These are phyloP conservation scores for Sinodicranocentrus sp. DNA, from an alignment of 2,888 invertebrate species.

Conservation along the genomic window DNA sequence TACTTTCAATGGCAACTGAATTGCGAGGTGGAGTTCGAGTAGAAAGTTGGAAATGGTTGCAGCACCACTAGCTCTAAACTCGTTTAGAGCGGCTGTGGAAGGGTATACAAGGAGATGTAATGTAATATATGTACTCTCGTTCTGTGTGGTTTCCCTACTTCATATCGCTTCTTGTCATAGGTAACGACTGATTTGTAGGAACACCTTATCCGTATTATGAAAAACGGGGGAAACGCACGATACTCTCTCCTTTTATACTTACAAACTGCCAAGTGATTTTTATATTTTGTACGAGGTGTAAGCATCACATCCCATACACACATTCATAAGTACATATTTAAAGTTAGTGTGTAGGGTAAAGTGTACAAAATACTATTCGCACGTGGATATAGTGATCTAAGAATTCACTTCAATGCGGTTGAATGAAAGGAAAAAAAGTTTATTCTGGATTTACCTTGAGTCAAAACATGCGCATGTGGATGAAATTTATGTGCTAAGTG, in stretches of 20 bases:
- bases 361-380: not conserved
- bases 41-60: slow-evolving; percentile 28
- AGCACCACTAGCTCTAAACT: not conserved
- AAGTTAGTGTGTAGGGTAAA: no score
- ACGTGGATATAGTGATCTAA: not conserved
- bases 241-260: not conserved
- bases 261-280: no score
- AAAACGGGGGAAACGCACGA: slow-evolving; percentile 56
- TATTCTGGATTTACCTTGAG: no score
- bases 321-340: no score
- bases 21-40: slow-evolving; percentile 34
- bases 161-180: slow-evolving; percentile 31
- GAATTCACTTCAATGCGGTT: not conserved
- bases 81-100: not conserved
- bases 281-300: no score
- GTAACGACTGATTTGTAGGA: slow-evolving; percentile 21
- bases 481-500: slow-evolving; percentile 12
- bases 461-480: no score
- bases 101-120: not conserved
- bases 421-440: no score
- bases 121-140: not conserved
- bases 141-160: slow-evolving; percentile 36
- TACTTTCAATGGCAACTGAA: slow-evolving; percentile 48
- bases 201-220: slow-evolving; percentile 43
- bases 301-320: no score